Evolutionary conservation across 2,113 vertebrate genomes (phyloP), one percentile per base, ranked within the genome.

Genomic region (Hemichromis elongatus): DNA sequence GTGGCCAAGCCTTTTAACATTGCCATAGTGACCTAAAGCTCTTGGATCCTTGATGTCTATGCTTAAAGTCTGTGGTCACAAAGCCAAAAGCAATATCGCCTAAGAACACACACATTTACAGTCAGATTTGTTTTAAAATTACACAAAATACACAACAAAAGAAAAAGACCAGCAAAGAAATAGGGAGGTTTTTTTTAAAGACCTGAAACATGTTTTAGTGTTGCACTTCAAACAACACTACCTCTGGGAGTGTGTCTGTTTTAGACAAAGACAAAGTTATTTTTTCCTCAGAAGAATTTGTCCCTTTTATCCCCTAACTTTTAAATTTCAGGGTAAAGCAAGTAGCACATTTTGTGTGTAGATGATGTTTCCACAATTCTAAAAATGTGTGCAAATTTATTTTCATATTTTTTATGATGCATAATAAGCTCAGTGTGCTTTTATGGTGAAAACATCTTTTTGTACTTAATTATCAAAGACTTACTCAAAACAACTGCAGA

Each of bases 101-200:
- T 55, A 5, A 77, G 42, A 55, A 9, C 47, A 11, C 28, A 37
- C 26, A 56, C 21, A 79, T 42, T 57, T 66, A 8, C 16, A 1
- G n/a, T 57, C 54, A 42, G 14, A 45, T 54, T 40, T 45, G 42
- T 40, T 14, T 68, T 24, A 24, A 68, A 68, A 68, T 68, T 24
- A 14, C n/a, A 68, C n/a, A 9, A 68, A 3, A 30, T 26, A 30
- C 3, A 55, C 11, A 7, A n/a, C 10, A n/a, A n/a, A n/a, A n/a
- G n/a, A n/a, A 42, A 40, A 3, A 35, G 35, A 35, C 77, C 94
- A 59, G 77, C 87, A 90, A 68, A 89, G 90, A 96, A 93, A 91
- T 88, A 35, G 26, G 81, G 42, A 79, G 63, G 87, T 75, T 84
- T 63, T 77, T 81, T 54, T 68, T 84, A 16, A 63, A 61, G 77